These are phyloP conservation scores for Alsophila aescularia DNA, from an alignment of 2,888 invertebrate genomes.

Conservation along the genomic window DNA sequence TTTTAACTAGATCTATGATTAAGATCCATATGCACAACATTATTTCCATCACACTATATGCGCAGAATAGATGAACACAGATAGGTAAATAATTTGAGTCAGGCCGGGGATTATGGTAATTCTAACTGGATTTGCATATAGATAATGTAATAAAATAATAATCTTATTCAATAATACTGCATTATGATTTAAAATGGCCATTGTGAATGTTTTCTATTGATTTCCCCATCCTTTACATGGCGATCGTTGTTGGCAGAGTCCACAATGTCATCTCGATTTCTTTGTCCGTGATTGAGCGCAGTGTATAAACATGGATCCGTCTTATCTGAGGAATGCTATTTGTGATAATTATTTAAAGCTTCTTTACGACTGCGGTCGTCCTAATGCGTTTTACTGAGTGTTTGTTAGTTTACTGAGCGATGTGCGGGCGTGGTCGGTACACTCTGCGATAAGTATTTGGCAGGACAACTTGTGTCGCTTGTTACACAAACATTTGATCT, in stretches of 20 bases:
- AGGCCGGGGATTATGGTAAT: constrained; percentile 5
- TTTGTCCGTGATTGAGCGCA: constrained; percentile 64
- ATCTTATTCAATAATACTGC: constrained; percentile 22
- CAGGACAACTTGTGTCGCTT: constrained; percentile 9
- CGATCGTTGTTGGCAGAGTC: constrained; percentile 40
- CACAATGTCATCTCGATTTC: constrained; percentile 54
- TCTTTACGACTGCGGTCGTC: constrained; percentile 44
- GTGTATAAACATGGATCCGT: constrained; percentile 49
- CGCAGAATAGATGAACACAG: neutral
- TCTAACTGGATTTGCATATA: constrained; percentile 37
- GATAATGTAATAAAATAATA: constrained; percentile 26
- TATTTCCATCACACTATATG: no score
- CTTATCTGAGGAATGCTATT: constrained; percentile 74
- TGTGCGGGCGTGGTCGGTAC: constrained; percentile 15
- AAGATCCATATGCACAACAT: no score
- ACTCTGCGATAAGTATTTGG: constrained; percentile 9
- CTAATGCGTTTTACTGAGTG: constrained; percentile 48
- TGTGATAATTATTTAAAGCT: constrained; percentile 59
- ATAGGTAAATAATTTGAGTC: neutral
- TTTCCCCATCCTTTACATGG: constrained; percentile 45
- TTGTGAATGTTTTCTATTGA: constrained; percentile 44
- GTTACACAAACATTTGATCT: constrained; percentile 13
- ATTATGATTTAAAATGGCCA: constrained; percentile 35
- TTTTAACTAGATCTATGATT: no score
- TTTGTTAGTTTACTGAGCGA: constrained; percentile 27